Percentiles rank a stretch among this genome's conserved stretches.
Conservation (phyloP, 1,140 invertebrate genomes). For the Spodoptera frugiperda region DNA sequence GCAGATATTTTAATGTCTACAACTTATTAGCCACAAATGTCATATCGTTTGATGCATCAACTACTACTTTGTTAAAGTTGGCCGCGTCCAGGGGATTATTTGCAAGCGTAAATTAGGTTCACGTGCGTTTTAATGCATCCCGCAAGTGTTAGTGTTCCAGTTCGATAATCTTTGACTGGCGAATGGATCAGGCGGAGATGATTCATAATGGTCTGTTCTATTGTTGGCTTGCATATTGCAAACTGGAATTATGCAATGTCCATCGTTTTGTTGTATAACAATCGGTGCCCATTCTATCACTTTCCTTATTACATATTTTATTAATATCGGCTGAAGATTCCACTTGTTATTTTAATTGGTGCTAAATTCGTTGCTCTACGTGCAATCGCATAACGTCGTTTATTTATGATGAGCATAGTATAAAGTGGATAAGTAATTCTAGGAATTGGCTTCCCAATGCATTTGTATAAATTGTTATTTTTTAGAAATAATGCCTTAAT, state of each 20-base stretch:
- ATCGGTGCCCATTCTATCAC: slow-evolving; percentile 16
- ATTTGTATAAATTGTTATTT: slow-evolving; percentile 27
- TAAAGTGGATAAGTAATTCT: slow-evolving; percentile 8
- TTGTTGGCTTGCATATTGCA: slow-evolving; percentile 81
- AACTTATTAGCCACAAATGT: slow-evolving; percentile 79
- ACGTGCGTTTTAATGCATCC: slow-evolving; percentile 84
- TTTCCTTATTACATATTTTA: background rate
- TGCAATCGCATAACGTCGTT: background rate
- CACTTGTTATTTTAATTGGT: background rate
- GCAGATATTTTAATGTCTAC: slow-evolving; percentile 72
- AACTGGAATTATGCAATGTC: slow-evolving; percentile 77
- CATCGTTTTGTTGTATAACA: slow-evolving; percentile 67
- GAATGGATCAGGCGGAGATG: slow-evolving; percentile 80
- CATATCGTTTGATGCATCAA: slow-evolving; percentile 80
- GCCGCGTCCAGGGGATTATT: slow-evolving; percentile 69
- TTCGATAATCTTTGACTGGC: slow-evolving; percentile 82
- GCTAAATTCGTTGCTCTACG: background rate
- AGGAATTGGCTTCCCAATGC: background rate
- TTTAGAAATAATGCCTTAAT: slow-evolving; percentile 36
- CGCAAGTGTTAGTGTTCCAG: slow-evolving; percentile 81
- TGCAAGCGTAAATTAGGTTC: slow-evolving; percentile 82
- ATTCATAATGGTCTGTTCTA: slow-evolving; percentile 83
- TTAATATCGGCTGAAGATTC: background rate
- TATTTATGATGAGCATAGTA: background rate
- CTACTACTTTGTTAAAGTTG: slow-evolving; percentile 79